These are phyloP conservation scores for Ispidina lecontei DNA, from an alignment of 2,797 vertebrate species.

Conservation along the genomic window DNA sequence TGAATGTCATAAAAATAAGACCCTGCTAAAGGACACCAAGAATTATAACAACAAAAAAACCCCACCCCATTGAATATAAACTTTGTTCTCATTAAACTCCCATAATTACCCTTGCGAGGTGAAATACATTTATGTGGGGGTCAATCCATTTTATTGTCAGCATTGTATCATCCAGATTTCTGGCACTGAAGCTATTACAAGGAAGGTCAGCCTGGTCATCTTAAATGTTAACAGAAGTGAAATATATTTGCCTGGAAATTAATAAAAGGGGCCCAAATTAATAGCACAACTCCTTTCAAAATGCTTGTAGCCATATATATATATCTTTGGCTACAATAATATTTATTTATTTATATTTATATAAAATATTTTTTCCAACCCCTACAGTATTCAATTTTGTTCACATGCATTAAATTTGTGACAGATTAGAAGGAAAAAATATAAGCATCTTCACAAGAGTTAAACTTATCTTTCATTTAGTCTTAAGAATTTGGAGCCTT, in stretches of 20 bases:
- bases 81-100: conserved; percentile 62
- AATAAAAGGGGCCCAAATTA: background rate
- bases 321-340: background rate
- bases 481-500: background rate
- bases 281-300: background rate
- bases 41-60: background rate
- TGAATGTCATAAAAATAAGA: conserved; percentile 47
- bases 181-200: background rate
- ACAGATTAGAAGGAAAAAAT: background rate
- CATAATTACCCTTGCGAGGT: conserved; percentile 65
- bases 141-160: conserved; percentile 24
- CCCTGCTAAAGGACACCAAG: conserved; percentile 14
- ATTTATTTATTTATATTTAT: too few species aligned
- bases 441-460: background rate
- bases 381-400: background rate
- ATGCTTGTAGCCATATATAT: background rate
- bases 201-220: background rate
- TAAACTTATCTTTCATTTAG: background rate
- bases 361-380: background rate
- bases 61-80: conserved; percentile 47
- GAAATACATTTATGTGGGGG: conserved; percentile 38
- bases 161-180: conserved; percentile 12
- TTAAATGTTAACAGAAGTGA: conserved; percentile 12
- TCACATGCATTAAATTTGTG: conserved; percentile 10
- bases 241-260: background rate